These are phyloP conservation scores for Sisyra terminalis DNA, from an alignment of 2,888 invertebrate genomes.

Conservation along the genomic window DNA sequence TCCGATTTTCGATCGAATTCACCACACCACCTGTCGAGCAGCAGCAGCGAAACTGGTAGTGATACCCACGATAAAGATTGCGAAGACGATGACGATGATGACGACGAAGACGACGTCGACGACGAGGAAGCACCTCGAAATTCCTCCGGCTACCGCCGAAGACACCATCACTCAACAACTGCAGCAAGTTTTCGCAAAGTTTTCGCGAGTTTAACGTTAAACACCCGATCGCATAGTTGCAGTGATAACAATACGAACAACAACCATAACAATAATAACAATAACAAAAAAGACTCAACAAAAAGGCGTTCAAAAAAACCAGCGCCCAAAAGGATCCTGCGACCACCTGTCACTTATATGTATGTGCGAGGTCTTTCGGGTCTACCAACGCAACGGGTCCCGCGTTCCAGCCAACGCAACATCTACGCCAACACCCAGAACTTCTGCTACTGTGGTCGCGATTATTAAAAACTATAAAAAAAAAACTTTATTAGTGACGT, in stretches of 20 bases:
- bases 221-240: conserved; percentile 47
- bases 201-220: conserved; percentile 45
- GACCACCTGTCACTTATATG: conserved; percentile 63
- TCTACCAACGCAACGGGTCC: conserved; percentile 64
- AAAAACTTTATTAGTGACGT: neutral
- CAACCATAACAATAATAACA: neutral
- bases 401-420: conserved; percentile 24
- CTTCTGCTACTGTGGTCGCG: conserved; percentile 5
- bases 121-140: conserved; percentile 18
- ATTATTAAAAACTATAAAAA: conserved; percentile 1
- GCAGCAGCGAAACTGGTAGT: conserved; percentile 39
- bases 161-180: conserved; percentile 25
- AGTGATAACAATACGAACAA: conserved; percentile 25
- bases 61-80: conserved; percentile 30
- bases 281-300: conserved; percentile 18
- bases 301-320: conserved; percentile 32
- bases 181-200: conserved; percentile 49
- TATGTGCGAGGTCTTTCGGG: conserved; percentile 70
- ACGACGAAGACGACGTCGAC: no score
- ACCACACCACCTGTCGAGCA: conserved; percentile 32
- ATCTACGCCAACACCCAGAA: neutral
- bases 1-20: conserved; percentile 23
- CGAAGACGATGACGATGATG: conserved; percentile 25
- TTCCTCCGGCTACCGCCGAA: conserved; percentile 11
- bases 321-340: conserved; percentile 56